A percentile compares a stretch with the other conserved stretches of the same genome.
Evolutionary conservation across 2,113 vertebrate genomes (phyloP).

Genomic region (Nothoprocta pentlandii): DNA sequence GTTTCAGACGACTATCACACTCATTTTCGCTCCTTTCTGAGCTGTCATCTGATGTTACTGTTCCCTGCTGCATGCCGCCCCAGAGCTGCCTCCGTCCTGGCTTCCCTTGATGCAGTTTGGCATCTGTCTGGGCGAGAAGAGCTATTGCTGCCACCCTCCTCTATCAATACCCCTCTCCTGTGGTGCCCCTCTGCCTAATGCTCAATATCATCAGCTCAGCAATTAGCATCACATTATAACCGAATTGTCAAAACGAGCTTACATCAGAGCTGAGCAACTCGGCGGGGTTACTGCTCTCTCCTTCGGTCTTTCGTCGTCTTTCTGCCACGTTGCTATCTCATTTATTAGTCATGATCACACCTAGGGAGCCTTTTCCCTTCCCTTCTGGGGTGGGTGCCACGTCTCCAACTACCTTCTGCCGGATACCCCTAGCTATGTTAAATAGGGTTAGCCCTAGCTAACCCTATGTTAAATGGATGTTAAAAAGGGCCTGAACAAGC

Average conservation of each 20-base stretch:
- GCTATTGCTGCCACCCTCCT: neutral
- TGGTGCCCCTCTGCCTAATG: neutral
- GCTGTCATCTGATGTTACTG: neutral
- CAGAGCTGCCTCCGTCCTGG: neutral
- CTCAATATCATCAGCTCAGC: neutral
- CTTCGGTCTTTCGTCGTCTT: neutral
- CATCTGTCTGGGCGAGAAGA: neutral
- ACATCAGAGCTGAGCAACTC: neutral
- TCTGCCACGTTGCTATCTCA: neutral
- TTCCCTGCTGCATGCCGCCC: neutral
- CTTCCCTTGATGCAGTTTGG: slow-evolving; percentile 4
- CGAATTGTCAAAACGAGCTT: slow-evolving; percentile 12
- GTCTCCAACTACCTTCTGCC: neutral
- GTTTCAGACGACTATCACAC: neutral
- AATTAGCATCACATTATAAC: neutral
- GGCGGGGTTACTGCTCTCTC: neutral
- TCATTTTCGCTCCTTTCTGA: neutral
- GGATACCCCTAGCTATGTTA: neutral
- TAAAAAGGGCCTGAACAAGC: neutral
- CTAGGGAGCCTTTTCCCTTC: neutral
- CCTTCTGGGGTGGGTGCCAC: neutral
- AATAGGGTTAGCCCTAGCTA: neutral
- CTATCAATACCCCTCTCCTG: neutral
- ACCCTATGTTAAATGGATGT: neutral
- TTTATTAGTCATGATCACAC: neutral